phyloP scores from a whole-genome alignment of 2,113 vertebrate species.

The Chionodraco myersi region DNA sequence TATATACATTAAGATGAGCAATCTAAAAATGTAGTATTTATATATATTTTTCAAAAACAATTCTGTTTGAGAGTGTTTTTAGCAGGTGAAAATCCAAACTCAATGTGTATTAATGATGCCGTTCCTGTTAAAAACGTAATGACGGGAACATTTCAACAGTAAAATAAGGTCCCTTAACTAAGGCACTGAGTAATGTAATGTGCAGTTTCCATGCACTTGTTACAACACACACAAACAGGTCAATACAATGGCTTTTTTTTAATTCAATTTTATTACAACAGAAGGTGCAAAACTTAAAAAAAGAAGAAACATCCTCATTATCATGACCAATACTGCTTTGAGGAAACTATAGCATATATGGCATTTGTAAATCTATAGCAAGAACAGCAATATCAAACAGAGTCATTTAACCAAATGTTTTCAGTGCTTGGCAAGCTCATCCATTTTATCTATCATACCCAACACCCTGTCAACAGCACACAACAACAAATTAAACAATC shows the following conservation, averaged over 20 bases:
- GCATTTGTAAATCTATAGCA: background rate
- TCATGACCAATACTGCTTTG: background rate
- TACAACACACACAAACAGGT: background rate
- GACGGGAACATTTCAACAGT: background rate
- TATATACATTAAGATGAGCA: background rate
- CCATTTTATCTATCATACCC: background rate
- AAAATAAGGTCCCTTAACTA: background rate
- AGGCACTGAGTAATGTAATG: background rate
- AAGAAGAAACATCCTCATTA: background rate
- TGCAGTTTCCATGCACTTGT: background rate
- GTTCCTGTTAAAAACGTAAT: background rate
- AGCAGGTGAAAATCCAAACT: background rate
- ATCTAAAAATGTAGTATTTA: background rate
- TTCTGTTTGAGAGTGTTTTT: background rate
- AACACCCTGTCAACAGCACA: conserved; percentile 3
- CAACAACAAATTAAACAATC: conserved; percentile 2
- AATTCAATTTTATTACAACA: conserved; percentile 41
- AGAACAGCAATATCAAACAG: conserved; percentile 15
- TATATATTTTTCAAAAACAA: background rate
- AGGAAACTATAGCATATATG: background rate
- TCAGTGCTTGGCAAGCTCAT: conserved; percentile 42
- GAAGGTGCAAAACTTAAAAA: conserved; percentile 15
- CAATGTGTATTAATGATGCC: background rate
- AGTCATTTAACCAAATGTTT: background rate
- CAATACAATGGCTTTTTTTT: background rate